Evolutionary conservation across 2,888 invertebrate genomes (phyloP).

Genomic region (Agrochola lychnidis): DNA sequence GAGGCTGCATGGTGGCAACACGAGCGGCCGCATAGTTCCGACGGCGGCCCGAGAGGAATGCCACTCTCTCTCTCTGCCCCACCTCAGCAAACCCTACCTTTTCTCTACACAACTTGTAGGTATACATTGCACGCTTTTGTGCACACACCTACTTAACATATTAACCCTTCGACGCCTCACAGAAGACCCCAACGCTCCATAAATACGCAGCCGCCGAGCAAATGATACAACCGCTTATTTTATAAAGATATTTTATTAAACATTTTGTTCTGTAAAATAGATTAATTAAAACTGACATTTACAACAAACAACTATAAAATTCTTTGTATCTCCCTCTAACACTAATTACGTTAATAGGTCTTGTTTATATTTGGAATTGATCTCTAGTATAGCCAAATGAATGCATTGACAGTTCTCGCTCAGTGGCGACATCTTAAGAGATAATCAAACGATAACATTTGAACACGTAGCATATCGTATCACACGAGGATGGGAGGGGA

Average conservation of each 20-base stretch:
- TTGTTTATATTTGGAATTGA: slow-evolving; percentile 81
- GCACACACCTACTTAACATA: slow-evolving; percentile 65
- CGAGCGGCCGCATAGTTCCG: slow-evolving; percentile 78
- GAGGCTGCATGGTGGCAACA: slow-evolving; percentile 61
- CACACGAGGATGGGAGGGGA: slow-evolving; percentile 82
- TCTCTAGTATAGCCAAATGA: slow-evolving; percentile 75
- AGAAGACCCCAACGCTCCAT: slow-evolving; percentile 44
- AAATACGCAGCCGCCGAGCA: slow-evolving; percentile 49
- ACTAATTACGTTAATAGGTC: slow-evolving; percentile 87
- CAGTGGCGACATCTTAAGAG: slow-evolving; percentile 69
- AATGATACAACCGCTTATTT: slow-evolving; percentile 77
- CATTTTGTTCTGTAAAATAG: slow-evolving; percentile 90
- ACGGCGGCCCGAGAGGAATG: slow-evolving; percentile 76
- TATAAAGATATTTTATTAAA: slow-evolving; percentile 91
- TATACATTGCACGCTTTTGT: slow-evolving; percentile 66
- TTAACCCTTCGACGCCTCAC: slow-evolving; percentile 61
- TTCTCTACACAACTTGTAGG: slow-evolving; percentile 69
- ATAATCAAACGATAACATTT: slow-evolving; percentile 77
- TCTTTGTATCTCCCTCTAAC: slow-evolving; percentile 86
- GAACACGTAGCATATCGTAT: slow-evolving; percentile 86
- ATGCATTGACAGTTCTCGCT: slow-evolving; percentile 73
- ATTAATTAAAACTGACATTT: slow-evolving; percentile 90
- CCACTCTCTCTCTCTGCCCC: slow-evolving; percentile 67
- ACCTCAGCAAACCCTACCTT: slow-evolving; percentile 74
- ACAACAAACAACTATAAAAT: slow-evolving; percentile 91